Base-by-base conservation (phyloP, 2,888 invertebrate species). In the Lycaena phlaeas region DNA sequence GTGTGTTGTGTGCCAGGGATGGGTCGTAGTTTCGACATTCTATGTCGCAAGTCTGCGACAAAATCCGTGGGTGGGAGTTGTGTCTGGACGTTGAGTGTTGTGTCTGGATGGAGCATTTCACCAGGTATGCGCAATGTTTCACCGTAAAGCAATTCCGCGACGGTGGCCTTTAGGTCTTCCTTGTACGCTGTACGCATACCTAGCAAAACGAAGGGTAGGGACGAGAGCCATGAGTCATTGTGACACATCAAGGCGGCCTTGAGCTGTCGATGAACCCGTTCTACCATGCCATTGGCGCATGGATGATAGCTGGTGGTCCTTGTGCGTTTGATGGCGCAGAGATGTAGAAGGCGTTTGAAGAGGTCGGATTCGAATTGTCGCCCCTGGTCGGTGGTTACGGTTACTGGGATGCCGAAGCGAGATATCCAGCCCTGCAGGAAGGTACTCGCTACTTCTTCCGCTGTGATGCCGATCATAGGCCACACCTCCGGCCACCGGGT, bases 391-490 rank as follows among this genome's bases (percentile, higher is more conserved):
- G 54, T 52, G 0, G 50, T 50, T 0, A 52, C 11, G 3, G 31
- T 7, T 0, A 26, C 2, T 1, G 54, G 53, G 1, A 46, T 42
- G 3, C 52, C 51, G 29, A 48, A 56, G 5, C 53, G 48, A 4
- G 54, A 12, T 1, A 57, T 44, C 56, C 54, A 54, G 0, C 39
- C 52, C 1, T 14, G 9, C 0, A 28, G 18, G 10, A 56, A 51
- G 0, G 48, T 47, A 1, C 48, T 41, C 0, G 46, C 50, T 0
- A 47, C 46, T 34, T 46, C 48, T 28, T 53, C 49, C 0, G 53
- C 50, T 0, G 49, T 53, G 3, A 49, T 49, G 49, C 84, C 77
- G 0, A 84, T 53, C 44, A 78, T 74, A n/a, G n/a, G n/a, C n/a
- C n/a, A n/a, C n/a, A n/a, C n/a, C n/a, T n/a, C n/a, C n/a, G n/a